phyloP scores from a whole-genome alignment of 1,140 invertebrate genomes.

The Drosophila biarmipes region DNA sequence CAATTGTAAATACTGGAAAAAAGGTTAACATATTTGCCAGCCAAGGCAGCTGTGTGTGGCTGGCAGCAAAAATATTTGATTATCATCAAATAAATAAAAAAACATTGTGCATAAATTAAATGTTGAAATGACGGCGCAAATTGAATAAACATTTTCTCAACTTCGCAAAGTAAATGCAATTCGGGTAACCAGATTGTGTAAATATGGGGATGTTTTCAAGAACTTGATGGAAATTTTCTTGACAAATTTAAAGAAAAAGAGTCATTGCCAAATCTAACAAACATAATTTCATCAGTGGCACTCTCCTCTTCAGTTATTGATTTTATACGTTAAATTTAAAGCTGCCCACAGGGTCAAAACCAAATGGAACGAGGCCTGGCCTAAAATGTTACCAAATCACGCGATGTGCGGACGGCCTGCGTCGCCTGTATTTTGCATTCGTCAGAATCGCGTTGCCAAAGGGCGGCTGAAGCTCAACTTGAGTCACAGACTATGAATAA shows the following conservation, averaged over 20 bases:
- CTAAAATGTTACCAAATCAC: constrained; percentile 60
- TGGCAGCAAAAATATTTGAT: constrained; percentile 56
- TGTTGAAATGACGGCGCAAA: constrained; percentile 42
- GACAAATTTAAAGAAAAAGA: not conserved
- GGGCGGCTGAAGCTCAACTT: constrained; percentile 38
- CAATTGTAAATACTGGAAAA: constrained; percentile 46
- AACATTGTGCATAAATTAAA: constrained; percentile 36
- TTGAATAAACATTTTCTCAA: constrained; percentile 58
- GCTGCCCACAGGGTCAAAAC: constrained; percentile 64
- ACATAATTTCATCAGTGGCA: not conserved
- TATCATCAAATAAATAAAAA: constrained; percentile 35
- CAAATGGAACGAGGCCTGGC: constrained; percentile 43
- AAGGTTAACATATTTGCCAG: constrained; percentile 35
- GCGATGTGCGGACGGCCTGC: constrained; percentile 45
- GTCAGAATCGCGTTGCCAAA: constrained; percentile 34
- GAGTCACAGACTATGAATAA: constrained; percentile 59
- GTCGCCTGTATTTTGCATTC: constrained; percentile 46
- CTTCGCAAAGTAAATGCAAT: constrained; percentile 15
- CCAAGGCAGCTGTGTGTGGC: constrained; percentile 47
- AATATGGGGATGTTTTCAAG: constrained; percentile 6
- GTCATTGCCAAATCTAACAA: not conserved
- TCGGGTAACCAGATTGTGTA: not conserved
- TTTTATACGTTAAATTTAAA: constrained; percentile 48
- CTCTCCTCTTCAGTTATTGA: constrained; percentile 43
- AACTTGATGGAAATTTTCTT: constrained; percentile 11